Base-by-base conservation (phyloP, 2,888 invertebrate species). In the Resseliella maxima region DNA sequence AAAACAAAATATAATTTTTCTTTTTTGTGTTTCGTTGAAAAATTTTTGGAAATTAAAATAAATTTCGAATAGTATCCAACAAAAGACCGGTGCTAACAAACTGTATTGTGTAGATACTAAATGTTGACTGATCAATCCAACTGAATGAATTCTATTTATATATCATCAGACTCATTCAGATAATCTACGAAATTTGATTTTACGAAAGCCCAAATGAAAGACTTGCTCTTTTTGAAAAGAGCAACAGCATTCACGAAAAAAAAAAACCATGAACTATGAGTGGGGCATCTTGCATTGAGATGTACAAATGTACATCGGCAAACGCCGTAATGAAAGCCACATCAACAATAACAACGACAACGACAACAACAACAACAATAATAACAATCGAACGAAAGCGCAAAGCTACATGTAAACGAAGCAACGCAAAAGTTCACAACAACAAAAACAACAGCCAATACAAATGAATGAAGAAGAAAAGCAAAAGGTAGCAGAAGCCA, bases 131-230 rank as follows among this genome's bases (percentile, higher is more conserved):
- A 91, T 90, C 89, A 91, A 89, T 89, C 89, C 89, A 89, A 89
- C 89, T 88, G 88, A 89, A 90, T 89, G 89, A 89, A 91, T 91
- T 89, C 91, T 90, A 91, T 91, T 91, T 91, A 91, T 91, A 91
- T 91, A 59, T 38, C n/a, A 27, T 41, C 86, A 59, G 36, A 36
- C 38, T n/a, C 83, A 83, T 83, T 83, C 38, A 83, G 83, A 83
- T 83, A 38, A 83, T 83, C 83, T 38, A 83, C 72, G n/a, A 81
- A 83, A 83, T 83, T 83, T 83, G 38, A 83, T 83, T 83, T 38
- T 83, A 83, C 83, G 38, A n/a, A 38, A 38, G 83, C 21, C 86
- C 18, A 86, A 86, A 86, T 50, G 83, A 86, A 86, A 83, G 86
- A 86, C 86, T 86, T 86, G 81, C 86, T 59, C 86, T 86, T 36